Conservation (phyloP, 2,797 vertebrate species). For the Pitangus sulphuratus region DNA sequence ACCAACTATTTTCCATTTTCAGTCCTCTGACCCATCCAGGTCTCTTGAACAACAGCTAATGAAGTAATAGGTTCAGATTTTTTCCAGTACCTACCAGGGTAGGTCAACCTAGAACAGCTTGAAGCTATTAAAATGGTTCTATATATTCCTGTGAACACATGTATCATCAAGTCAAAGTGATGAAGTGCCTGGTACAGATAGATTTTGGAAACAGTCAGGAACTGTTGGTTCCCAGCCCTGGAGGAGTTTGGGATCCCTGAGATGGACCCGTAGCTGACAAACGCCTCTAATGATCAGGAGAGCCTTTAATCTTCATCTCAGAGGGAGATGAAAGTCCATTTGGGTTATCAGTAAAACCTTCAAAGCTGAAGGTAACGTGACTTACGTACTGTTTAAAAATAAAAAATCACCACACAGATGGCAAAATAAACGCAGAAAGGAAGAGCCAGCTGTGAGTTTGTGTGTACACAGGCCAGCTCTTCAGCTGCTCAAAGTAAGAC, state of each 20-base stretch:
- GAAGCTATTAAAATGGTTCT: conserved; percentile 47
- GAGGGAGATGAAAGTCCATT: neutral
- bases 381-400: neutral
- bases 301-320: conserved; percentile 4
- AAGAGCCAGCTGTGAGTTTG: neutral
- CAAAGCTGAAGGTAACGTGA: conserved; percentile 29
- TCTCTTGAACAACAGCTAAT: neutral
- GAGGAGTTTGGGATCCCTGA: conserved; percentile 5
- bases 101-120: conserved; percentile 20
- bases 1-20: neutral
- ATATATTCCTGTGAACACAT: neutral
- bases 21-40: neutral
- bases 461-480: neutral
- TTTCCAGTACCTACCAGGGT: conserved; percentile 32
- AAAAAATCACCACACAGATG: conserved; percentile 1
- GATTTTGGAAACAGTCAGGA: conserved; percentile 64
- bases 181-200: conserved; percentile 12
- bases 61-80: conserved; percentile 3
- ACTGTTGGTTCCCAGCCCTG: conserved; percentile 43
- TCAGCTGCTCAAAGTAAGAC: neutral
- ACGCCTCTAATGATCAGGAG: neutral
- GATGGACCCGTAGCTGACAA: conserved; percentile 19
- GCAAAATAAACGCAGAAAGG: conserved; percentile 48
- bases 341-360: conserved; percentile 26
- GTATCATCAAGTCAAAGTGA: conserved; percentile 25